Conservation (phyloP, 2,888 invertebrate species). For the Sericinus montela region DNA sequence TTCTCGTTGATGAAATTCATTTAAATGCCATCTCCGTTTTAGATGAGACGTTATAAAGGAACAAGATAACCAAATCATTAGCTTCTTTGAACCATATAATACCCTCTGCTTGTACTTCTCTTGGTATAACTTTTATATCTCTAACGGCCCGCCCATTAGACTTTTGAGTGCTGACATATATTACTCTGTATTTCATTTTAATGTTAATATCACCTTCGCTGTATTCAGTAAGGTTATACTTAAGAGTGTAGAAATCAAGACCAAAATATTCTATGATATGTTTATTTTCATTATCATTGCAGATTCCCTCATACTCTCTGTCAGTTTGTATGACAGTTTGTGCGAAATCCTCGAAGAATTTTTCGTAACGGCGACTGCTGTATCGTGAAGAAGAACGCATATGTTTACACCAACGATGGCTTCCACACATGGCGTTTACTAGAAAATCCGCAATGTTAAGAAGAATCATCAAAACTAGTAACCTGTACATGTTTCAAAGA, state of each 20-base stretch:
- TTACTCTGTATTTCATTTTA: constrained; percentile 15
- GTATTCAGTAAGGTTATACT: constrained; percentile 13
- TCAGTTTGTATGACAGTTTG: neutral
- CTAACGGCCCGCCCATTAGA: neutral
- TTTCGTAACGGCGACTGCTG: neutral
- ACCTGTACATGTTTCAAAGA: neutral
- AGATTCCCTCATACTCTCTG: neutral
- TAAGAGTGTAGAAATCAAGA: constrained; percentile 12
- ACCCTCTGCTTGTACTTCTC: constrained; percentile 3
- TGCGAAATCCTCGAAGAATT: constrained; percentile 3
- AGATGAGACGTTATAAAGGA: constrained; percentile 13
- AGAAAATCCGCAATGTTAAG: neutral
- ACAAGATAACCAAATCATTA: constrained; percentile 8
- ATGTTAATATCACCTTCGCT: constrained; percentile 10
- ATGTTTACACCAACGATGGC: neutral
- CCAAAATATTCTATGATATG: constrained; percentile 11
- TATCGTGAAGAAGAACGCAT: neutral
- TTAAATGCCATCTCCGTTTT: neutral
- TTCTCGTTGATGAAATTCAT: neutral
- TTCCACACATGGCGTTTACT: neutral
- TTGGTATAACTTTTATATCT: constrained; percentile 16
- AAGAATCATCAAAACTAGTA: neutral
- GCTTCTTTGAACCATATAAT: constrained; percentile 15
- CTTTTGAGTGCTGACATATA: constrained; percentile 11
- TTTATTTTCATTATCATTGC: neutral